phyloP scores from a whole-genome alignment of 2,888 invertebrate genomes.

The Rutpela maculata region DNA sequence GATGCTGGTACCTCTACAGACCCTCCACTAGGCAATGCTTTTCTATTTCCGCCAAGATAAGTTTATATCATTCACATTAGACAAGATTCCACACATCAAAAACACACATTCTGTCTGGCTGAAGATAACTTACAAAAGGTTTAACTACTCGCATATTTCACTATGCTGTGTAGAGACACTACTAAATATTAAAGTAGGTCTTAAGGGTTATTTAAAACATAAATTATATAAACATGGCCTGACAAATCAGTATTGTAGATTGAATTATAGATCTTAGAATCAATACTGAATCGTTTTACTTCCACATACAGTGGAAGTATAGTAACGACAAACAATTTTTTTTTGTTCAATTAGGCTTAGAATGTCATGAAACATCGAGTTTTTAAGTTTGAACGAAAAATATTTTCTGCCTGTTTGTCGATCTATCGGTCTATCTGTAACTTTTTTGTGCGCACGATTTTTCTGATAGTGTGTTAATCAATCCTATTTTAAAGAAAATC shows the following conservation, averaged over 20 bases:
- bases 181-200: background rate
- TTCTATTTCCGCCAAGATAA: conserved; percentile 57
- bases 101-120: conserved; percentile 41
- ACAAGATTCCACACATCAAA: conserved; percentile 52
- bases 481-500: too few relatives aligned
- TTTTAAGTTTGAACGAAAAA: too few relatives aligned
- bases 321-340: too few relatives aligned
- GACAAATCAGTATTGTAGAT: background rate
- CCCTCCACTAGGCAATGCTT: conserved; percentile 52
- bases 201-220: conserved; percentile 3
- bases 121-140: conserved; percentile 31
- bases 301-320: too few relatives aligned
- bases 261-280: too few relatives aligned
- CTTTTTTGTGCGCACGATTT: too few relatives aligned
- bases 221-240: background rate
- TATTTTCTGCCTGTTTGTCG: too few relatives aligned
- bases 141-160: conserved; percentile 15
- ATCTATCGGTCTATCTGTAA: too few relatives aligned
- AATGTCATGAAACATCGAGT: too few relatives aligned
- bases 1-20: conserved; percentile 65
- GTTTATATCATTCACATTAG: conserved; percentile 49
- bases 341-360: too few relatives aligned
- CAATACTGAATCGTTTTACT: too few relatives aligned
- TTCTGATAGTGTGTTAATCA: too few relatives aligned
- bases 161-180: background rate